Base-by-base conservation (phyloP, 2,797 vertebrate genomes). In the Lacerta agilis region DNA sequence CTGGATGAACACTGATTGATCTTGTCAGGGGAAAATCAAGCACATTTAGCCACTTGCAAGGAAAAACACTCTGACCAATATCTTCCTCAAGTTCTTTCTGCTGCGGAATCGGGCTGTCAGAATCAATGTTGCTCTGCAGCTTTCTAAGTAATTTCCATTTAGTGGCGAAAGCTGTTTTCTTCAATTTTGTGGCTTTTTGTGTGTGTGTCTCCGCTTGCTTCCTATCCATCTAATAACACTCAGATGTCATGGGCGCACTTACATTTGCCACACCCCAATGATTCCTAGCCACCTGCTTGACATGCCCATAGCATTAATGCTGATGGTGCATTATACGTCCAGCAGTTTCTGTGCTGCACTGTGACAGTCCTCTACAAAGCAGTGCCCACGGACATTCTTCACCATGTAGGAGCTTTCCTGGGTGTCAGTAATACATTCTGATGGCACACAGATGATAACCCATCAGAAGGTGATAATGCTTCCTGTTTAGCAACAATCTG, bases 71-170 rank as follows among this genome's bases (percentile, higher is more conserved):
- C 38, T 27, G 81, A 91, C 94, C 93, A 89, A 86, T 95, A 94
- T 93, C 89, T 96, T 95, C 94, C 88, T 95, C 95, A 95, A 91
- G 91, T 96, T 95, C 90, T 94, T 90, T 94, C 89, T 88, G 90
- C 92, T 93, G 81, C 94, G 82, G 90, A 92, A 95, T 95, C 41
- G 87, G 96, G 95, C 94, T 96, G 95, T 97, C 96, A 96, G 95
- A 96, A 92, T 94, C 94, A 96, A 93, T 96, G 96, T 95, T 96
- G 96, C 96, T 96, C 92, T 96, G 95, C 96, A 96, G 95, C 93
- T 95, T 64, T 95, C 95, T 95, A 95, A 91, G 95, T 96, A 96
- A 97, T 97, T 97, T 97, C 96, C 96, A 96, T 97, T 96, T 94
- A 90, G 43, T 93, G 27, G 75, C 91, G 93, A 97, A 96, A 96